Evolutionary conservation across 2,888 invertebrate species (phyloP), one percentile per base, ranked within the genome.

Genomic region (Megalurothrips usitatus): DNA sequence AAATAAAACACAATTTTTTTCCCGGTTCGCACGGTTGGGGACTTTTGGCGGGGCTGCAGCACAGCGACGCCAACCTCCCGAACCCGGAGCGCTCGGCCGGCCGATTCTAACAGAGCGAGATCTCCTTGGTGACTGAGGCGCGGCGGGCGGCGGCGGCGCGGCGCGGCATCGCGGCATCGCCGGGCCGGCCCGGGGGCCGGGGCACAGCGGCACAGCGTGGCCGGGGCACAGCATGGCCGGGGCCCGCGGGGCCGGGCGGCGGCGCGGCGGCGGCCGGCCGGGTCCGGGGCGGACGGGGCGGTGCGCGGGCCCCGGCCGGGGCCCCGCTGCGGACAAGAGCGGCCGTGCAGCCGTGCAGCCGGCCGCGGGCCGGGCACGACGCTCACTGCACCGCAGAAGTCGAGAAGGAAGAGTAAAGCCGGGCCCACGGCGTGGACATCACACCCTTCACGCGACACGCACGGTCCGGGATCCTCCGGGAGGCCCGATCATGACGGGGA

Each of bases 51-150:
- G 17, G 58, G 34, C 58, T 58, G 17, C 58, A 19, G 52, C 52
- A 43, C 58, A 19, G 58, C 58, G 17, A 1, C 58, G 58, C 58
- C 58, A 58, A 58, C 68, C 68, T 75, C 68, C 68, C 68, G 68
- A 26, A 26, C 12, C 68, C 19, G 10, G 58, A 26, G 23, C 68
- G 68, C 17, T 58, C 58, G 58, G 17, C 4, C 17, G 68, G 26
- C 68, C 26, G 68, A 23, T 17, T 11, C 68, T 12, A n/a, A 17
- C 68, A 26, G 23, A 23, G 68, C 23, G 68, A 26, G 68, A 75
- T 26, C 68, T 75, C 68, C 68, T 75, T 75, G 68, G 68, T 23
- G 68, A 75, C 68, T 75, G 68, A 23, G 68, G 58, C 12, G 52
- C 3, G 52, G 52, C 34, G 34, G 6, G n/a, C n/a, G n/a, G n/a